phyloP scores from a whole-genome alignment of 2,888 invertebrate species.

The Apamea epomidion region DNA sequence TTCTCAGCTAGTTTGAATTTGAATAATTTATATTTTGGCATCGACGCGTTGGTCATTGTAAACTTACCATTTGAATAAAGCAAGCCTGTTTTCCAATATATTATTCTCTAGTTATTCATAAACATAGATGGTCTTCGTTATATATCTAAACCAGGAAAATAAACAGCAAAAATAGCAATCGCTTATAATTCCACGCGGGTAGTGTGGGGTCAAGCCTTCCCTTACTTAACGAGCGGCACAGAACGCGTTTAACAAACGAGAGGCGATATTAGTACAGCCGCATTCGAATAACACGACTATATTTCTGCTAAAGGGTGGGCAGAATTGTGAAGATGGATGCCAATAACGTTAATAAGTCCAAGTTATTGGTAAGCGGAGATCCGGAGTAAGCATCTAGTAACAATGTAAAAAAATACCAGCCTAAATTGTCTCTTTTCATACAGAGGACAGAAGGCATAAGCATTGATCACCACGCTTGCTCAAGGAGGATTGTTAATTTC shows the following conservation, averaged over 20 bases:
- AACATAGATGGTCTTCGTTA: background rate
- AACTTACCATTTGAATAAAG: background rate
- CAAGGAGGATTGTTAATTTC: no score
- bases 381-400: conserved; percentile 6
- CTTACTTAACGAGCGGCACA: conserved; percentile 52
- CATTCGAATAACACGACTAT: conserved; percentile 35
- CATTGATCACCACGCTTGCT: no score
- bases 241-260: conserved; percentile 55
- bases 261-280: conserved; percentile 19
- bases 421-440: background rate
- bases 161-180: conserved; percentile 36
- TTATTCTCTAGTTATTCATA: background rate
- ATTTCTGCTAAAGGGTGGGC: conserved; percentile 8
- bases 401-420: background rate
- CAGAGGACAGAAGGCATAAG: no score
- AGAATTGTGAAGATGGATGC: conserved; percentile 28
- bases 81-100: background rate
- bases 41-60: background rate
- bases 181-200: conserved; percentile 56
- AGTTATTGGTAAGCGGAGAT: background rate
- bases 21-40: no score
- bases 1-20: background rate
- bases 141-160: conserved; percentile 32
- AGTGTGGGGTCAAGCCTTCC: conserved; percentile 46
- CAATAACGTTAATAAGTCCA: conserved; percentile 8